These are phyloP conservation scores for Mastigias papua DNA, from an alignment of 30 jellyfish, hydroid and myxozoan genomes.

Conservation along the genomic window DNA sequence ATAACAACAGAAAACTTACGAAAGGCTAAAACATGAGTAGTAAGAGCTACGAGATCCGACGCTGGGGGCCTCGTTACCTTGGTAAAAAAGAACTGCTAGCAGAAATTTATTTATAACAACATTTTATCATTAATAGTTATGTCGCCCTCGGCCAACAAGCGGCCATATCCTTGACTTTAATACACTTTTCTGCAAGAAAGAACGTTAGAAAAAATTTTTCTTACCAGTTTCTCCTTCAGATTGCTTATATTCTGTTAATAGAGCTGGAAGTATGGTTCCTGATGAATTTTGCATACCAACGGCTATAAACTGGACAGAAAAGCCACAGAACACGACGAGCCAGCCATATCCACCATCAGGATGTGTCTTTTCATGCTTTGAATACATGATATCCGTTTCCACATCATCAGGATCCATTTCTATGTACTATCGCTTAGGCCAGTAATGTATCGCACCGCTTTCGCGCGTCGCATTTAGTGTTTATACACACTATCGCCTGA, in stretches of 20 bases:
- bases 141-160: too few species aligned
- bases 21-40: too few species aligned
- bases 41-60: too few species aligned
- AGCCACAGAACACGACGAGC: slow-evolving; percentile 91
- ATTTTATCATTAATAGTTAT: too few species aligned
- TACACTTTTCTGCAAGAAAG: background rate
- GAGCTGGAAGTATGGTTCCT: slow-evolving; percentile 91
- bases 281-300: slow-evolving; percentile 96
- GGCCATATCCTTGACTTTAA: background rate
- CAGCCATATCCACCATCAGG: slow-evolving; percentile 99
- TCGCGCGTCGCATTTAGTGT: slow-evolving; percentile 21
- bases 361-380: slow-evolving; percentile 74
- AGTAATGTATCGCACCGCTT: background rate
- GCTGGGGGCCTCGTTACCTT: too few species aligned
- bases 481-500: too few species aligned
- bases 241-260: slow-evolving; percentile 68
- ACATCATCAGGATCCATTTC: slow-evolving; percentile 23
- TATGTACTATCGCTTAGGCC: slow-evolving; percentile 2
- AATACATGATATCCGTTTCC: slow-evolving; percentile 35
- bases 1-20: too few species aligned
- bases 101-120: too few species aligned
- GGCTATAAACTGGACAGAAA: slow-evolving; percentile 85
- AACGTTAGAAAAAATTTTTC: background rate
- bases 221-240: slow-evolving; percentile 97
- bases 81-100: too few species aligned